These are phyloP conservation scores for Anagrus nilaparvatae DNA, from an alignment of 1,140 invertebrate genomes.

Conservation along the genomic window DNA sequence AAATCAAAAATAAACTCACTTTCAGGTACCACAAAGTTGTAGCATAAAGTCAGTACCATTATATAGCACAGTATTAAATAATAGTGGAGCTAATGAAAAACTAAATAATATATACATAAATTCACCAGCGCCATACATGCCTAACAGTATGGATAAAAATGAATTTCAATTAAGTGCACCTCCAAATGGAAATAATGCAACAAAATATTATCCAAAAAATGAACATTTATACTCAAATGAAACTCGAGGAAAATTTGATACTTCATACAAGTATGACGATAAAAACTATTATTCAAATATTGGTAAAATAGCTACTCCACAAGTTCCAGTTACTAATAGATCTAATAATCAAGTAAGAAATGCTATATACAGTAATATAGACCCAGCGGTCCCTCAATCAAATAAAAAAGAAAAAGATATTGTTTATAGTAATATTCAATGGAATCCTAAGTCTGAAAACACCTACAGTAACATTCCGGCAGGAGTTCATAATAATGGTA, in stretches of 20 bases:
- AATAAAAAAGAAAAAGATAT: conserved; percentile 35
- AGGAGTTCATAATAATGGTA: conserved; percentile 27
- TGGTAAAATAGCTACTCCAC: conserved; percentile 29
- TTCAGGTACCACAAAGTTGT: conserved; percentile 45
- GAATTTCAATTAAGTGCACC: conserved; percentile 20
- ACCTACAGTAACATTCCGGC: conserved; percentile 39
- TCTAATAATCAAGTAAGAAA: conserved; percentile 25
- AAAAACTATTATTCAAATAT: conserved; percentile 39
- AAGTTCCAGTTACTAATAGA: conserved; percentile 27
- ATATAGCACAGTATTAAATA: conserved; percentile 43
- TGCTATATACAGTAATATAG: conserved; percentile 38
- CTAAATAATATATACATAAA: conserved; percentile 38
- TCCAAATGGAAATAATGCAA: conserved; percentile 22
- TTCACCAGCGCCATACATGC: conserved; percentile 32
- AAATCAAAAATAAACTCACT: conserved; percentile 1
- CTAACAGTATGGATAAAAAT: conserved; percentile 29
- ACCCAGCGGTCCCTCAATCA: conserved; percentile 27
- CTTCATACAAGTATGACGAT: conserved; percentile 32
- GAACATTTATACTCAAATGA: conserved; percentile 34
- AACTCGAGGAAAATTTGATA: conserved; percentile 30
- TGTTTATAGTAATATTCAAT: conserved; percentile 41
- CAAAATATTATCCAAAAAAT: conserved; percentile 32
- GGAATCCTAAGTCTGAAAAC: conserved; percentile 38
- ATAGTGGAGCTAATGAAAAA: conserved; percentile 31
- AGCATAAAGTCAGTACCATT: conserved; percentile 42